Conservation (phyloP, 2,888 invertebrate species). For the Physocephala rufipes region DNA sequence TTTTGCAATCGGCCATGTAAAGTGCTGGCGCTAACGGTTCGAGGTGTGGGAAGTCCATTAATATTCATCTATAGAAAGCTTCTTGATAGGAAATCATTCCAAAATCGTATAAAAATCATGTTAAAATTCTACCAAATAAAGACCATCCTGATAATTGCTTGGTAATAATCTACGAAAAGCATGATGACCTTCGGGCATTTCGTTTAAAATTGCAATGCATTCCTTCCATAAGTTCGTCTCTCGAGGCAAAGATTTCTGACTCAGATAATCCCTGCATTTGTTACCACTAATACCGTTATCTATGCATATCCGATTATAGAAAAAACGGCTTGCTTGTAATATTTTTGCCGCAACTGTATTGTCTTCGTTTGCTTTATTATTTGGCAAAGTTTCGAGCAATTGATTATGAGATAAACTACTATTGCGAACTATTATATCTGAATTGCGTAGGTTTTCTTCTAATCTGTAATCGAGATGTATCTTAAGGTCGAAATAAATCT, state of each 20-base stretch:
- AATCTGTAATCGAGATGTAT: constrained; percentile 48
- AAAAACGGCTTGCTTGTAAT: constrained; percentile 57
- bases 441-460: constrained; percentile 54
- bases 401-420: constrained; percentile 61
- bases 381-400: constrained; percentile 59
- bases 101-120: not conserved
- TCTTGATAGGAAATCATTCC: not conserved
- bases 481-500: not conserved
- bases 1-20: constrained; percentile 45
- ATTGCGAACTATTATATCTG: constrained; percentile 57
- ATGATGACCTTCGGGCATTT: constrained; percentile 57
- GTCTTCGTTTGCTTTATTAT: constrained; percentile 51
- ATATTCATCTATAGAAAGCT: constrained; percentile 51
- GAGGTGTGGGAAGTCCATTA: constrained; percentile 52
- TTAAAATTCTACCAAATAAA: constrained; percentile 54
- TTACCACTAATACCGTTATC: constrained; percentile 63
- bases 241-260: constrained; percentile 68
- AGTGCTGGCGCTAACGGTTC: constrained; percentile 53
- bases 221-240: constrained; percentile 68
- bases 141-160: constrained; percentile 59
- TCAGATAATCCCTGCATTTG: constrained; percentile 73
- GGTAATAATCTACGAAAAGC: constrained; percentile 58
- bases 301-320: constrained; percentile 57
- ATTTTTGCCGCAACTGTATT: constrained; percentile 58
- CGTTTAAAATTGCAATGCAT: constrained; percentile 65